A percentile compares a stretch with the other conserved stretches of the same genome.
Evolutionary conservation across 2,797 vertebrate species (phyloP).

Genomic region (Micrastur ruficollis): DNA sequence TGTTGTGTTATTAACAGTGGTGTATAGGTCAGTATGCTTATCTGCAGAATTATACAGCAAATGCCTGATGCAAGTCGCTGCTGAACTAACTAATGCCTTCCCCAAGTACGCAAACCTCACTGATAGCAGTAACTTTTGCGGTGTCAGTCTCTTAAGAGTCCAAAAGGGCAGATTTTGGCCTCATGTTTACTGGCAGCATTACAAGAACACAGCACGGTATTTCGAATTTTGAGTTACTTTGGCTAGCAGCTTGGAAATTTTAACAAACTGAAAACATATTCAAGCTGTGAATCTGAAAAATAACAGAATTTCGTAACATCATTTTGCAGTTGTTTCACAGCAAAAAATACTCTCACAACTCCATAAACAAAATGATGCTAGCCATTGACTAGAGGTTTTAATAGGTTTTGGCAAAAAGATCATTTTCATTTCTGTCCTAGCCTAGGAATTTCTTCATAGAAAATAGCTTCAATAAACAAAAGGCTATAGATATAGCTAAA

Average conservation of each 20-base stretch:
- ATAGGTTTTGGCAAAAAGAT: background rate
- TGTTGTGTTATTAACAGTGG: background rate
- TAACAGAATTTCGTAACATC: slow-evolving; percentile 44
- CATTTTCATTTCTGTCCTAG: background rate
- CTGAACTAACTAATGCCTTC: background rate
- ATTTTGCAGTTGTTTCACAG: slow-evolving; percentile 10
- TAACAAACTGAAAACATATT: slow-evolving; percentile 53
- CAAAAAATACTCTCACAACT: background rate
- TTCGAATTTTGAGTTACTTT: slow-evolving; percentile 46
- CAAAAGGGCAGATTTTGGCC: slow-evolving; percentile 49
- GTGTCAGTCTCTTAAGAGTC: background rate
- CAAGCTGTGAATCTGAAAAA: slow-evolving; percentile 52
- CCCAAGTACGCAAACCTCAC: background rate
- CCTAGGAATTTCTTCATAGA: background rate
- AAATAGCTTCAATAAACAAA: background rate
- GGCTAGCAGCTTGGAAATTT: slow-evolving; percentile 59
- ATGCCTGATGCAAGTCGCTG: background rate
- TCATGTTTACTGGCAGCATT: background rate
- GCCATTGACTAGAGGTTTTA: background rate
- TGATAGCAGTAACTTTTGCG: background rate
- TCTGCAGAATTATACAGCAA: background rate
- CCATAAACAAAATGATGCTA: background rate
- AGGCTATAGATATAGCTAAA: background rate
- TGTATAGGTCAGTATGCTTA: background rate
- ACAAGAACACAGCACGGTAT: slow-evolving; percentile 15